Base-by-base conservation (phyloP, 2,113 vertebrate genomes). In the Scalopus aquaticus region DNA sequence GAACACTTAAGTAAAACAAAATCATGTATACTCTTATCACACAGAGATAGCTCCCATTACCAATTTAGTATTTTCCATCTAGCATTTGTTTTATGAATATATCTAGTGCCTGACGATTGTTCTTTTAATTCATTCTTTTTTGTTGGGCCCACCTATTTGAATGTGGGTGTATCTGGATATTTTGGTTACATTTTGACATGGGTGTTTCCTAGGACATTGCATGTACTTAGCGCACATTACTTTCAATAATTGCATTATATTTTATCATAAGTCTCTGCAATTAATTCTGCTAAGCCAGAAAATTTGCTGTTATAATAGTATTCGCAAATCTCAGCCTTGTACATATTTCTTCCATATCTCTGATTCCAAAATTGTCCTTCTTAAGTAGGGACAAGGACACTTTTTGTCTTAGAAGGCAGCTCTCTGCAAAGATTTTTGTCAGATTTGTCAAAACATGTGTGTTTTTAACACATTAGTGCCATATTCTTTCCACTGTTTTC, bases 401-500 rank as follows among this genome's bases (percentile, higher is more conserved):
- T 91, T 80, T 69, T 72, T 72, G 20, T 88, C 73, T 35, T 62
- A 70, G 74, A 32, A 89, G 56, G 56, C 20, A 78, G 90, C 35
- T 20, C 49, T 65, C 69, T 69, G 94, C 89, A 94, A 73, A 62
- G n/a, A 93, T 92, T 69, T 90, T 49, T 91, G 96, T 94, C 93
- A 97, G 46, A 70, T 95, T 94, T 88, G 87, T 97, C 92, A 94
- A 97, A 97, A 95, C 65, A 32, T 72, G 67, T 91, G 72, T 94
- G 51, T 95, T 94, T 96, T 97, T 96, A 97, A 95, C 91, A 92
- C 83, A 84, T 96, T 93, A 96, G 69, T 79, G 67, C 51, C 49
- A 37, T 82, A 84, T 86, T 92, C 69, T 88, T 85, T 56, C 58
- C 65, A 46, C 83, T 82, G 24, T 90, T 60, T 91, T 93, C 87